Evolutionary conservation across 2,888 invertebrate species (phyloP), one percentile per base, ranked within the genome.

Genomic region (Criorhina ranunculi): DNA sequence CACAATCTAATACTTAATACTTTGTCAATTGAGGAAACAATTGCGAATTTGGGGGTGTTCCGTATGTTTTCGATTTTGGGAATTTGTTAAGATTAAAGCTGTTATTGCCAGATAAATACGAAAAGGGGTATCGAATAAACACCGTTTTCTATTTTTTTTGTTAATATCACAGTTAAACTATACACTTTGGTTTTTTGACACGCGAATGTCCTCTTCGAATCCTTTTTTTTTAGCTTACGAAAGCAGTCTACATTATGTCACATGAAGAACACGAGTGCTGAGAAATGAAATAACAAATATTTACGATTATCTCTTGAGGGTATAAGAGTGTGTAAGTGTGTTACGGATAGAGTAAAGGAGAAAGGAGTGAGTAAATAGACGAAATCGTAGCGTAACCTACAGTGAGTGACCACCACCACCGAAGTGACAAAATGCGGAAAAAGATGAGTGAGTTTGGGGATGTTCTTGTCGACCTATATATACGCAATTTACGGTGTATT

Each of bases 191-290:
- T 24, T 35, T 42, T 46, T 31, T 49, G 59, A 78, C 57, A n/a
- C 17, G 8, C 31, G 9, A 66, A 33, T 19, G 55, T 57, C 31
- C 51, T 19, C 51, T 0, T n/a, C 37, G 42, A 76, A n/a, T 15
- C 24, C 8, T 24, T 31, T 55, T 57, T 12, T 37, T 40, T 15
- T 59, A 29, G 19, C 42, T 19, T 57, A 31, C 51, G 55, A 73
- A 73, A 29, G 44, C 33, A 46, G 62, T 73, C 78, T 57, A 69
- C 46, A 83, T 83, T 83, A 83, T 83, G 83, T 83, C 83, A 83
- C 83, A 75, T 83, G 40, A 69, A 69, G 69, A 79, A 67, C 62
- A 73, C 73, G 62, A 83, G 55, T 83, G 73, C 73, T 67, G 73
- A 79, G 73, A 46, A 19, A 67, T 24, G 24, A 57, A 73, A 79